Evolutionary conservation across 2,113 vertebrate species (phyloP).

Genomic region (Elaphurus davidianus): DNA sequence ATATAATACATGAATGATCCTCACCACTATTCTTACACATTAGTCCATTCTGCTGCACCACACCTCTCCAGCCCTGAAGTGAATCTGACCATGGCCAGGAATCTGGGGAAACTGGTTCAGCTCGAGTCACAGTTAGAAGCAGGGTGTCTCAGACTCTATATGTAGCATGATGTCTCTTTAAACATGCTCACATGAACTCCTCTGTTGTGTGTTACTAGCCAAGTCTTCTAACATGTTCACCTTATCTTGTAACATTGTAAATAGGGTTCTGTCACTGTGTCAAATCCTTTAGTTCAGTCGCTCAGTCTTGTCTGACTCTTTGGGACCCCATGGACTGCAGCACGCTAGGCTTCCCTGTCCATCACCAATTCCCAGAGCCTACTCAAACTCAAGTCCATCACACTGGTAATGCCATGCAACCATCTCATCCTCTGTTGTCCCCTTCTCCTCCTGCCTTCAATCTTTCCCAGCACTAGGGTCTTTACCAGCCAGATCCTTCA

Average conservation of each 20-base stretch:
- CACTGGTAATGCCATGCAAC: not conserved
- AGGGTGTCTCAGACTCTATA: not conserved
- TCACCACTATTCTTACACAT: not conserved
- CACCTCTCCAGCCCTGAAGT: not conserved
- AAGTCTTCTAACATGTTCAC: not conserved
- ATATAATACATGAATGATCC: not conserved
- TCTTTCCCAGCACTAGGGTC: not conserved
- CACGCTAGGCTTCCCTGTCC: not conserved
- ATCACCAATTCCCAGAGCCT: not conserved
- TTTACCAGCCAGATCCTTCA: not conserved
- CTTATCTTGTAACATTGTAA: not conserved
- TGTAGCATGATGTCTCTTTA: not conserved
- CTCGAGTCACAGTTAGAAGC: not conserved
- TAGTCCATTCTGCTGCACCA: not conserved
- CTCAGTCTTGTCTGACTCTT: not conserved
- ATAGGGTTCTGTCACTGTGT: not conserved
- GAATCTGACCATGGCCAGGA: no score
- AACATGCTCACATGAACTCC: fast-evolving
- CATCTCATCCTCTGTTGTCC: not conserved
- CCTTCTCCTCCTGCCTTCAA: not conserved
- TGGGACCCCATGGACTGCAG: fast-evolving
- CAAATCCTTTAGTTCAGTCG: not conserved
- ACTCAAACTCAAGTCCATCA: not conserved
- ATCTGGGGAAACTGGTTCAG: not conserved
- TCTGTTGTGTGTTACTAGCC: not conserved